Conservation (phyloP, 1,140 invertebrate genomes). For the Diorhabda carinulata region DNA sequence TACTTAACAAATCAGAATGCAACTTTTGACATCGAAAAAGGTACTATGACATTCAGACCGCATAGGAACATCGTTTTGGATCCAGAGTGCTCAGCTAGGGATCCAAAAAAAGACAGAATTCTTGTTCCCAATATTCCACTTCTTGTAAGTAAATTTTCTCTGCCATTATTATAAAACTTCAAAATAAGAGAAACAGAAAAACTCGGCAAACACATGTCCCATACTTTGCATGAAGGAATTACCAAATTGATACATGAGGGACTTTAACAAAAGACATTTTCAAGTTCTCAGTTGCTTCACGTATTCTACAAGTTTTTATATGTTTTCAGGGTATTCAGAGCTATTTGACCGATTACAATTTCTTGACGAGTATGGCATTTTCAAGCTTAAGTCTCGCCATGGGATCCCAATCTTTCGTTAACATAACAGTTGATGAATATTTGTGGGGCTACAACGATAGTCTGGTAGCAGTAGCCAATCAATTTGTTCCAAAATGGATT, state of each 20-base stretch:
- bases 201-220: no score
- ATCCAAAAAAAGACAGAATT: conserved; percentile 61
- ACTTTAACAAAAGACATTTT: no score
- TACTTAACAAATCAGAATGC: conserved; percentile 63
- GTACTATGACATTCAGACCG: conserved; percentile 73
- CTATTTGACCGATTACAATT: conserved; percentile 53
- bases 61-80: conserved; percentile 61
- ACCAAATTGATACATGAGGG: no score
- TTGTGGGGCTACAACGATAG: conserved; percentile 84
- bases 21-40: conserved; percentile 58
- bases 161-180: no score
- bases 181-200: no score
- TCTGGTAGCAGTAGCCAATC: conserved; percentile 64
- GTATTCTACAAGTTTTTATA: neutral
- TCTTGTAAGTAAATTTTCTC: conserved; percentile 56
- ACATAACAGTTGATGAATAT: conserved; percentile 67
- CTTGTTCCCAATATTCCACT: conserved; percentile 74
- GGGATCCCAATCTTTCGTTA: conserved; percentile 65
- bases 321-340: conserved; percentile 61
- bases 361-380: conserved; percentile 61
- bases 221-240: no score
- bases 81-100: conserved; percentile 64
- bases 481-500: conserved; percentile 66
- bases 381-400: conserved; percentile 58
- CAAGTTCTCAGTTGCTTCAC: no score